Conservation (phyloP, 2,113 vertebrate species). For the Anguilla japonica region DNA sequence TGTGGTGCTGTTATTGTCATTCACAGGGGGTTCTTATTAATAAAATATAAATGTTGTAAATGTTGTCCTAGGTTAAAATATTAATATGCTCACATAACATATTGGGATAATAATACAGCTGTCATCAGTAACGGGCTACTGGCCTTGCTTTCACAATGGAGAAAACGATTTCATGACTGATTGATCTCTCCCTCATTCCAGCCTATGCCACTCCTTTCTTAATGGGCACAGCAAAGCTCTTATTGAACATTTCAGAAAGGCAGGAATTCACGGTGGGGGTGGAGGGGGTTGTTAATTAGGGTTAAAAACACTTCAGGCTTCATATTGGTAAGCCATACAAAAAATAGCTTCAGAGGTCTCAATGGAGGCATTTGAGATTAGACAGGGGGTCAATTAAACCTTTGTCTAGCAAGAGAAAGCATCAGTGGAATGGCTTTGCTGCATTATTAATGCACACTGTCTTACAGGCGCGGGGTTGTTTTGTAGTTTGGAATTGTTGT, state of each 20-base stretch:
- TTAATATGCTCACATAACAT: neutral
- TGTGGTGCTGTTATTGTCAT: neutral
- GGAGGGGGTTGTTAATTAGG: constrained; percentile 15
- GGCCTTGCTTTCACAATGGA: neutral
- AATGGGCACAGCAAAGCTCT: neutral
- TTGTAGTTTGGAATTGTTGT: constrained; percentile 9
- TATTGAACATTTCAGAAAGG: constrained; percentile 1
- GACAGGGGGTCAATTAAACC: constrained; percentile 27
- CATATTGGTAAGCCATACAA: constrained; percentile 24
- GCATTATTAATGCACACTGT: constrained; percentile 28
- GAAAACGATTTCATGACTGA: neutral
- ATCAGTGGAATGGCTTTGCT: constrained; percentile 17
- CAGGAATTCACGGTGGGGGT: constrained; percentile 5
- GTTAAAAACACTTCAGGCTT: constrained; percentile 25
- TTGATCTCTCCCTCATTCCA: neutral
- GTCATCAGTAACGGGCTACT: neutral
- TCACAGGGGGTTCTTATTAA: neutral
- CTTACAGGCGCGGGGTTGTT: constrained; percentile 10
- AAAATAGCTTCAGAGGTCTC: constrained; percentile 26
- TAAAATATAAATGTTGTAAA: neutral
- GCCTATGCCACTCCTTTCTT: neutral
- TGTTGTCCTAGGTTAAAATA: neutral
- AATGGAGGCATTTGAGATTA: constrained; percentile 27
- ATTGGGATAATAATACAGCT: neutral
- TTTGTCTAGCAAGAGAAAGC: constrained; percentile 28